Conservation (phyloP, 2,797 vertebrate species). For the Sebastiscus albofasciatus region DNA sequence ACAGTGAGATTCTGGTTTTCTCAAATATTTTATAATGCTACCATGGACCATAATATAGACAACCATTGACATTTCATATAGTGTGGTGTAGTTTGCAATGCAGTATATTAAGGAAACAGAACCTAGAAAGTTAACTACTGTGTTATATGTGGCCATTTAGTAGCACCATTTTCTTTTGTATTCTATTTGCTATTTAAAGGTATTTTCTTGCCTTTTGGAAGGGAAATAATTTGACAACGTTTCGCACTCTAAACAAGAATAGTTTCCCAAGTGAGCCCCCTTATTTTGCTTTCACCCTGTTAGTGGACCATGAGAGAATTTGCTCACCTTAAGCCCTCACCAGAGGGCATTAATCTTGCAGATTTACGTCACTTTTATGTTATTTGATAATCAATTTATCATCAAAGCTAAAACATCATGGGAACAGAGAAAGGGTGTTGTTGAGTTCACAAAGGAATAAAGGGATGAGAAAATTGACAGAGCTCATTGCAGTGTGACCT, state of each 20-base stretch:
- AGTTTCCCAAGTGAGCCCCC: neutral
- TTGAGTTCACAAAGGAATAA: slow-evolving; percentile 37
- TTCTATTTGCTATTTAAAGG: neutral
- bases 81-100: neutral
- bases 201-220: neutral
- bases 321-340: slow-evolving; percentile 20
- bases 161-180: neutral
- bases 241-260: neutral
- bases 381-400: slow-evolving; percentile 61
- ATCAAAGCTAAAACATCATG: slow-evolving; percentile 50
- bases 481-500: slow-evolving; percentile 11
- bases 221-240: neutral
- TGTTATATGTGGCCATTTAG: neutral
- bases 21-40: slow-evolving; percentile 22
- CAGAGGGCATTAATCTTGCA: slow-evolving; percentile 33
- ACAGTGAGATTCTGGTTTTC: slow-evolving; percentile 24
- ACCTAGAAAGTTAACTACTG: neutral
- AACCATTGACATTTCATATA: neutral
- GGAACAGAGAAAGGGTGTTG: slow-evolving; percentile 47
- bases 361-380: slow-evolving; percentile 42
- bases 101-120: neutral
- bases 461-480: slow-evolving; percentile 35
- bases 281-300: slow-evolving; percentile 10
- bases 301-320: slow-evolving; percentile 38
- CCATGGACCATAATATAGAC: neutral